Percentiles rank a stretch among this genome's conserved stretches.
These are phyloP conservation scores for Cichlasoma orientale DNA, from an alignment of 2,797 vertebrate genomes.

Conservation along the genomic window DNA sequence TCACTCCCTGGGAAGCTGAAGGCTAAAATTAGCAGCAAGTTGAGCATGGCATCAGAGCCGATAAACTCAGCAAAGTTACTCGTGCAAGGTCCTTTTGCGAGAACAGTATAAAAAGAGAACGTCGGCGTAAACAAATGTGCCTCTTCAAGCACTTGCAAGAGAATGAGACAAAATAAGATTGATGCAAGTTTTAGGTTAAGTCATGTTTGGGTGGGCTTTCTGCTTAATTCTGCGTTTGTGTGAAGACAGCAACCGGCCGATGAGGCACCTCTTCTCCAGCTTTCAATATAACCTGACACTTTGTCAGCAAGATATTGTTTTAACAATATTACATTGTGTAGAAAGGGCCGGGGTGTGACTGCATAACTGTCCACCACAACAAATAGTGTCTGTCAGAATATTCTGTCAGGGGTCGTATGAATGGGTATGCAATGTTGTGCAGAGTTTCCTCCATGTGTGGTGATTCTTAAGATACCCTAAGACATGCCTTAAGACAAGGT, in stretches of 20 bases:
- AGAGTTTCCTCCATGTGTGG: background rate
- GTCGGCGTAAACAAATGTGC: background rate
- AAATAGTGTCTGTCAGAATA: background rate
- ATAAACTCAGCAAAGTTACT: constrained; percentile 58
- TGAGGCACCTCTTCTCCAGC: background rate
- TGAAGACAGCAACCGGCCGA: background rate
- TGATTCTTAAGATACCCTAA: background rate
- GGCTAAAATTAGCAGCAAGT: constrained; percentile 63
- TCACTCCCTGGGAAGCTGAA: constrained; percentile 30
- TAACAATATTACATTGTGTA: background rate
- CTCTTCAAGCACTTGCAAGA: background rate
- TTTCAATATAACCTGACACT: background rate
- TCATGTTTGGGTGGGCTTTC: background rate
- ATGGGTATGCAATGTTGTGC: background rate
- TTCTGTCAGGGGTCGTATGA: background rate
- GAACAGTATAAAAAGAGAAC: background rate
- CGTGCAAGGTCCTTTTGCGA: constrained; percentile 28
- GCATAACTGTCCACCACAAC: background rate
- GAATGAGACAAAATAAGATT: background rate
- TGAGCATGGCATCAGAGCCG: constrained; percentile 43
- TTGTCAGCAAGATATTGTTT: constrained; percentile 1
- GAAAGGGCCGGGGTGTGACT: background rate
- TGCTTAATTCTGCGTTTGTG: background rate
- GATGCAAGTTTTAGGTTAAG: background rate
- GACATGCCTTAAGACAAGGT: background rate